Evolutionary conservation across 1,140 invertebrate species (phyloP), one percentile per base, ranked within the genome.

Genomic region (Holcopasites calliopsidis): DNA sequence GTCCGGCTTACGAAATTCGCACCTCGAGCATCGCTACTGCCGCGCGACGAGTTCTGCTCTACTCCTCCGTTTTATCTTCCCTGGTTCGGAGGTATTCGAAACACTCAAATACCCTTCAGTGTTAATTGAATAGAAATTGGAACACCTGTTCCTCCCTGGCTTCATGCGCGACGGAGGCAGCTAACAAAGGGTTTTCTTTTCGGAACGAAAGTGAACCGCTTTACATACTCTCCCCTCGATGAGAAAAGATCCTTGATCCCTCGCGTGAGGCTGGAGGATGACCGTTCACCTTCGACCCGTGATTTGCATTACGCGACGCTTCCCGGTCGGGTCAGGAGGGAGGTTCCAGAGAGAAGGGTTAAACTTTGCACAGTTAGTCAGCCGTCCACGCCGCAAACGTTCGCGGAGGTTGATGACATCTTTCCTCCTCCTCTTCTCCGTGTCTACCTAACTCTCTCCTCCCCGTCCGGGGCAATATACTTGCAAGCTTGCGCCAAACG

Each of bases 311-410:
- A 70, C 57, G 68, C 57, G 68, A 76, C 74, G 31, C 71, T 71
- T 71, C 57, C 42, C 35, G 7, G 61, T 44, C 35, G 70, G 40
- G 33, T 10, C 33, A 33, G 16, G 21, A 35, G 61, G 54, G 33
- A 57, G 52, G 73, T 60, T 75, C 42, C 38, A 77, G 49, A n/a
- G 66, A 70, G 74, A 55, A 74, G 81, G 81, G 71, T 83, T 83
- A 79, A 83, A 83, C 77, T 83, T 83, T 83, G 80, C 80, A 83
- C 82, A 83, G 82, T 83, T 83, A 83, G 80, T 83, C 82, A 83
- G n/a, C 72, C 80, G 82, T 79, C 64, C 70, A 61, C 55, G 70
- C 33, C 70, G n/a, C n/a, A 28, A 42, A 21, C 71, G 65, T 61
- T 74, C 52, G n/a, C n/a, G 58, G 80, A 83, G 82, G 82, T 83